Base-by-base conservation (phyloP, 1,140 invertebrate genomes). In the Ganaspis sp. region DNA sequence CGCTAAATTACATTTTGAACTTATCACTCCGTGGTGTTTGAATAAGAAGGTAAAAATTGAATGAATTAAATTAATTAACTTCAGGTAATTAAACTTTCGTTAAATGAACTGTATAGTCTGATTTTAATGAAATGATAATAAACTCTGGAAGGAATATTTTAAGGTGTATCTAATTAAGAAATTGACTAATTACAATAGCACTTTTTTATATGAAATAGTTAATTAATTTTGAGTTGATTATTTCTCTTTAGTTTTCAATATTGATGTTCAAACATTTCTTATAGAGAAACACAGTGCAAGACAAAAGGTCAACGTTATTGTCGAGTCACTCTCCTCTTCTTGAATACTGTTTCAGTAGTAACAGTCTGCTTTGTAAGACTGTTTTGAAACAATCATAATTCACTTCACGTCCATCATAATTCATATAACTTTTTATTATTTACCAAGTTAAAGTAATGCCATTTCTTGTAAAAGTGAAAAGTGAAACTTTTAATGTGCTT, bases 311-410 rank as follows among this genome's bases (percentile, higher is more conserved):
- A 58, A 58, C 54, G 54, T 58, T 64, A 64, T 64, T 64, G 58
- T n/a, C 0, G 23, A 64, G 58, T 64, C 58, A 64, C 23, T 64
- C 26, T 64, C 12, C 58, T 64, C 12, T 29, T 29, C 58, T 64
- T 64, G 58, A 64, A 64, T 64, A 64, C 58, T 64, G 54, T 58
- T 58, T 58, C 54, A 58, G 54, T 58, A 64, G 58, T 64, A 64
- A 34, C 23, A 64, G 21, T 29, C 58, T 64, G 23, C 23, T 29
- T 64, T 64, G 58, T 64, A 29, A 64, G 26, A 29, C 58, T 29
- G 58, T 64, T 64, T 15, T 64, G 58, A 64, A 64, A 64, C 26
- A 64, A n/a, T 64, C 58, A 64, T 29, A 29, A 29, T 64, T 64
- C 26, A 64, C 26, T n/a, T 29, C 26, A 64, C 58, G 26, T 64